Evolutionary conservation across 1,140 invertebrate genomes (phyloP), one percentile per base, ranked within the genome.

Genomic region (Danaus melanippus): DNA sequence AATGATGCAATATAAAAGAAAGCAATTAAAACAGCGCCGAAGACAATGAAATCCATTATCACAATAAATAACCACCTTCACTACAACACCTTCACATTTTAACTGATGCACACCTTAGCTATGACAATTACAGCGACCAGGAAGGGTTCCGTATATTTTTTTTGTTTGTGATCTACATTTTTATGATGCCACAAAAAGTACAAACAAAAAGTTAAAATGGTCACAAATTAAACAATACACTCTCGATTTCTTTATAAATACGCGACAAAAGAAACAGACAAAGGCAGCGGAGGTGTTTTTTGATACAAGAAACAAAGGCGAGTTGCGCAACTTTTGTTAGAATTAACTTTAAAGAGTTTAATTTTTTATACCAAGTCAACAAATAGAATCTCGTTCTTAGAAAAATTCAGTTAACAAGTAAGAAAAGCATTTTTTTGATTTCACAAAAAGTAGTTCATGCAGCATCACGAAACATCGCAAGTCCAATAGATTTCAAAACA

Each of bases 161-260:
- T 82, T 82, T 84, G 78, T 83, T 84, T 82, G 62, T 82, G 78
- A 78, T 84, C 79, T 53, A 84, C 67, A 82, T 84, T 80, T 84
- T 84, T 86, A 83, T 73, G 73, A 66, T 52, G 41, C 51, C 70
- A 73, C 71, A 75, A 85, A 83, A 85, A 80, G 58, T 58, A 51
- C 61, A 65, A 67, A 66, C 75, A 79, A 79, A 78, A 76, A 79
- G 64, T 74, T 62, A 67, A 62, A 76, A 67, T 64, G 60, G 51
- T 56, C 58, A 61, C 57, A 67, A 72, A 68, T 67, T 54, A 49
- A 65, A 84, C 83, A 84, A 84, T 82, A 57, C 66, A 86, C 83
- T 86, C 80, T 86, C 83, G 79, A 70, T 86, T 86, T 86, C 83
- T 80, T 80, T 86, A 82, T 83, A 84, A 84, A 84, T 70, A 49